These are phyloP conservation scores for Lepetodrilus schrolli DNA, from an alignment of 2,888 invertebrate genomes.

Conservation along the genomic window DNA sequence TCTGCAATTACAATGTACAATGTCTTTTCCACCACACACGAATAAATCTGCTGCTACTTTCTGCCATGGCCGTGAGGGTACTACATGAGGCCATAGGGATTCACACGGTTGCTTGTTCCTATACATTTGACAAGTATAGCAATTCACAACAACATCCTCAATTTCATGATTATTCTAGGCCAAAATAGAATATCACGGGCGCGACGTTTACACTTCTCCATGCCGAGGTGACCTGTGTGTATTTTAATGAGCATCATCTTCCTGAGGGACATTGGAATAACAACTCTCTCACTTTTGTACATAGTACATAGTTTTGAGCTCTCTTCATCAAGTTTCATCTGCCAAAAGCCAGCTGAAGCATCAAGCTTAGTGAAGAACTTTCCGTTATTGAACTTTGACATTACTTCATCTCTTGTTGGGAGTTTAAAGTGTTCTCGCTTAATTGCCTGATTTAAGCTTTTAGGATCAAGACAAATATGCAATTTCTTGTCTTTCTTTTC, in stretches of 20 bases:
- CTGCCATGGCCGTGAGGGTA: constrained; percentile 27
- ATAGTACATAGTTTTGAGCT: constrained; percentile 1
- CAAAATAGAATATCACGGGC: constrained; percentile 32
- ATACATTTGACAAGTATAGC: constrained; percentile 26
- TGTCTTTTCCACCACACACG: constrained; percentile 1
- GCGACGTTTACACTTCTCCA: constrained; percentile 29
- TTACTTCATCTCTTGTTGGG: constrained; percentile 46
- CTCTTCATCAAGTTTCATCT: background rate
- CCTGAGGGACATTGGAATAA: constrained; percentile 17
- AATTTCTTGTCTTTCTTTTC: constrained; percentile 45
- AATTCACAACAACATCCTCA: constrained; percentile 1
- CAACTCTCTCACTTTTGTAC: constrained; percentile 27
- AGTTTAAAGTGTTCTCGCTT: constrained; percentile 44
- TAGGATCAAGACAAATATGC: constrained; percentile 48
- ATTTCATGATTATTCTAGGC: constrained; percentile 32
- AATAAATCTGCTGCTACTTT: constrained; percentile 29
- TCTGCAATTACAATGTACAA: constrained; percentile 28
- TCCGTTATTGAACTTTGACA: constrained; percentile 38
- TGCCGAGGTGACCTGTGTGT: constrained; percentile 31
- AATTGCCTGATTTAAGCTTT: constrained; percentile 47
- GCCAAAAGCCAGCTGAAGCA: constrained; percentile 46
- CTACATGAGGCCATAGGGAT: constrained; percentile 13
- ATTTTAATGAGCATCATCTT: constrained; percentile 30
- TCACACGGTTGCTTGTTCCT: background rate
- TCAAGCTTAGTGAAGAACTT: constrained; percentile 43